Percentiles rank a stretch among this genome's conserved stretches.
phyloP scores from a whole-genome alignment of 2,113 vertebrate species.

The Talpa occidentalis region DNA sequence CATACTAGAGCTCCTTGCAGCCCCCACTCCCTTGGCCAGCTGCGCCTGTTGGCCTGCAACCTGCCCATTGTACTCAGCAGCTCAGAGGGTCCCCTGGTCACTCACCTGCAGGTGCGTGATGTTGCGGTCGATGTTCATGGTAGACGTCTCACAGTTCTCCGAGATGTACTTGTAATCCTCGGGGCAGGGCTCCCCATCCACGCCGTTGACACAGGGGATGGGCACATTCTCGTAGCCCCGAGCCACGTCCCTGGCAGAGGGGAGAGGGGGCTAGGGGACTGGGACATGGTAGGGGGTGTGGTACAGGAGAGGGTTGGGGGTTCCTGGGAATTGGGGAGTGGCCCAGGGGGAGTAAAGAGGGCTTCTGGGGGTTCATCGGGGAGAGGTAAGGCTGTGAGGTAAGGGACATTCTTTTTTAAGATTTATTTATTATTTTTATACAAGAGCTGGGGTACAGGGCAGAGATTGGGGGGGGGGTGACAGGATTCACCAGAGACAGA shows the following conservation, averaged over 20 bases:
- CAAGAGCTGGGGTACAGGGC: too few relatives aligned
- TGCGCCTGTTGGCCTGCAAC: background rate
- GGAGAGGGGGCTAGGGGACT: background rate
- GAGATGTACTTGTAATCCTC: conserved; percentile 96
- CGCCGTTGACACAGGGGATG: conserved; percentile 94
- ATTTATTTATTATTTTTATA: too few relatives aligned
- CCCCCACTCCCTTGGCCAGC: background rate
- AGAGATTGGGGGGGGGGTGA: too few relatives aligned
- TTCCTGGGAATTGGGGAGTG: background rate
- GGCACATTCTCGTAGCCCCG: conserved; percentile 95
- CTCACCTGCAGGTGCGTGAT: conserved; percentile 95
- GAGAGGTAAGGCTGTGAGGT: background rate
- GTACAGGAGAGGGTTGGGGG: background rate
- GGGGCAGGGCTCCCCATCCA: conserved; percentile 93
- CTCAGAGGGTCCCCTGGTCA: background rate
- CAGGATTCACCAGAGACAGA: too few relatives aligned
- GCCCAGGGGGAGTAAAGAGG: too few relatives aligned
- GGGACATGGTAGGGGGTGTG: background rate
- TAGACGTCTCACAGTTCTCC: conserved; percentile 95
- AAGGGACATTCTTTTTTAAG: background rate
- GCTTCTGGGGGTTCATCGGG: background rate
- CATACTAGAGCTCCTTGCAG: background rate
- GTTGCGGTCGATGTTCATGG: conserved; percentile 96
- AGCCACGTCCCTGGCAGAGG: conserved; percentile 89
- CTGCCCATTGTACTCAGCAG: background rate